Conservation (phyloP, 2,888 invertebrate genomes). For the Drosophila differens region DNA sequence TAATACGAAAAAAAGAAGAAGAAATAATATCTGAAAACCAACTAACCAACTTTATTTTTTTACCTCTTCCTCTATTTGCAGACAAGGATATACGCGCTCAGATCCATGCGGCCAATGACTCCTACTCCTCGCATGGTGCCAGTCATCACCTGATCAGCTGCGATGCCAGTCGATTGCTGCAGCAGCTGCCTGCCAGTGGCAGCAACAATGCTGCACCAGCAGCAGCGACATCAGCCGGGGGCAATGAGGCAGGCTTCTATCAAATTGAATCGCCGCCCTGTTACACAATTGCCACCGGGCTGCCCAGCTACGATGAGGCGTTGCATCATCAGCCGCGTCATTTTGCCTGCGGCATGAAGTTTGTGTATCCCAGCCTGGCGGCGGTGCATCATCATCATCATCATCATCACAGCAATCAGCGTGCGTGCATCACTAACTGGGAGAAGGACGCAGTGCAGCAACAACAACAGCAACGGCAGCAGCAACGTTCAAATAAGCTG, state of each 20-base stretch:
- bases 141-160: constrained; percentile 71
- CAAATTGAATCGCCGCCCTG: constrained; percentile 87
- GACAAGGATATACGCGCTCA: constrained; percentile 85
- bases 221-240: constrained; percentile 7
- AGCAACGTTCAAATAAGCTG: constrained; percentile 54
- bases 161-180: constrained; percentile 68
- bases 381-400: constrained; percentile 83
- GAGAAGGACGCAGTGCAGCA: constrained; percentile 75
- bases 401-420: constrained; percentile 56
- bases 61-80: constrained; percentile 42
- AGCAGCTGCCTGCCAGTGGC: constrained; percentile 39
- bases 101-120: constrained; percentile 71
- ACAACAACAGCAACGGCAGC: constrained; percentile 27
- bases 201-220: not conserved
- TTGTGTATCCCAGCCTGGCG: constrained; percentile 83
- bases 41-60: constrained; percentile 1
- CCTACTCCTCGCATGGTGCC: constrained; percentile 71
- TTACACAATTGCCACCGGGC: constrained; percentile 88
- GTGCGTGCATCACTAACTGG: constrained; percentile 71
- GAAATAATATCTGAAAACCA: constrained; percentile 19
- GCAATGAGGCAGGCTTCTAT: constrained; percentile 81
- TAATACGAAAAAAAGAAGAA: constrained; percentile 9
- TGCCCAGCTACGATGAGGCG: constrained; percentile 88
- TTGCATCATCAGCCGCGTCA: constrained; percentile 86
- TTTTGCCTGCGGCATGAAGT: constrained; percentile 84